These are phyloP conservation scores for Acromyrmex charruanus DNA, from an alignment of 1,140 invertebrate genomes.

Conservation along the genomic window DNA sequence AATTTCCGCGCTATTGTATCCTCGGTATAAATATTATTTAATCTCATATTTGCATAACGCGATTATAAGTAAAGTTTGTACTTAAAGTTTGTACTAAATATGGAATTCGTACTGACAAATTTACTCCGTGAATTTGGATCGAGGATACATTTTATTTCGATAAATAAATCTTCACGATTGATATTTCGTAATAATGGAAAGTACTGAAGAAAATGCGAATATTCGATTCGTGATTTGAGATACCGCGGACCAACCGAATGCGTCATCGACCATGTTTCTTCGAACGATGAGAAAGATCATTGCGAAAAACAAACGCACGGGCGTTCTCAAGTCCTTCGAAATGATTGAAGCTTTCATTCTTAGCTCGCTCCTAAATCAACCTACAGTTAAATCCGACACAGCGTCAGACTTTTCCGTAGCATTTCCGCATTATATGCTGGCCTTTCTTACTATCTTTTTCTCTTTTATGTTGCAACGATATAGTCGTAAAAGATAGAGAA, in stretches of 20 bases:
- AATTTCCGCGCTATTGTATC: constrained; percentile 12
- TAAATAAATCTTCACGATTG: not conserved
- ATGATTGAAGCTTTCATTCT: constrained; percentile 12
- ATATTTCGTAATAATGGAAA: not conserved
- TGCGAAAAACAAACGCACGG: constrained; percentile 29
- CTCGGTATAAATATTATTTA: constrained; percentile 13
- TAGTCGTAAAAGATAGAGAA: not conserved
- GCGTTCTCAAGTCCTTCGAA: constrained; percentile 16
- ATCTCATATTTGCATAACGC: constrained; percentile 4
- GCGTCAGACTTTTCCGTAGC: not conserved
- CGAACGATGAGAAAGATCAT: constrained; percentile 50
- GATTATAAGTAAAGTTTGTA: not conserved
- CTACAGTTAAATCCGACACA: constrained; percentile 29
- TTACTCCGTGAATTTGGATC: constrained; percentile 4
- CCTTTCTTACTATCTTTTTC: not conserved
- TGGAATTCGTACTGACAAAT: not conserved
- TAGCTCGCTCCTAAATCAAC: constrained; percentile 37
- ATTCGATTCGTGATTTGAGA: not conserved
- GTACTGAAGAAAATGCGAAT: not conserved
- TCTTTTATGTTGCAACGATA: not conserved
- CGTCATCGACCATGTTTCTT: constrained; percentile 51
- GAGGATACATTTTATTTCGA: not conserved
- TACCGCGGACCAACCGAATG: not conserved
- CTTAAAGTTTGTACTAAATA: not conserved
- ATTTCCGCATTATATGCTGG: constrained; percentile 61